These are phyloP conservation scores for Sebastes melanostomus DNA, from an alignment of 2,797 vertebrate species.

Conservation along the genomic window DNA sequence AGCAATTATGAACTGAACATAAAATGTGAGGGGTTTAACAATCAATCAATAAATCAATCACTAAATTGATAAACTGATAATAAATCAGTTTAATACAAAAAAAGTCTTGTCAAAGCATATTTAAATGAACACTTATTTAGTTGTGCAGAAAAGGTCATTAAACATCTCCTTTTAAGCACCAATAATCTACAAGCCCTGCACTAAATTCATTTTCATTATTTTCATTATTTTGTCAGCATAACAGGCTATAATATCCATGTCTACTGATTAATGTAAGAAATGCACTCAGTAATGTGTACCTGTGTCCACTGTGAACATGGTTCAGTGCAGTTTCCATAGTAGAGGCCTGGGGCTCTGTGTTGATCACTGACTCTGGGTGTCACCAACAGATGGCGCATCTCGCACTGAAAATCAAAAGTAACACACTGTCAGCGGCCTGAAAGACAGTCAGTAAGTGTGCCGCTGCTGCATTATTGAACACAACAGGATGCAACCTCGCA, in stretches of 20 bases:
- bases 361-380: constrained; percentile 8
- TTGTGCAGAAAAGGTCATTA: background rate
- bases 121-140: background rate
- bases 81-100: background rate
- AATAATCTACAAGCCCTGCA: background rate
- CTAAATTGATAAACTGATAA: background rate
- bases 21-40: background rate
- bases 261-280: background rate
- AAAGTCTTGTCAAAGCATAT: background rate
- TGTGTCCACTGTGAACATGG: background rate
- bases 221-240: background rate
- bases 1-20: background rate
- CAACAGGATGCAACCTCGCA: constrained; percentile 25
- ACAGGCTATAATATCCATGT: too few relatives aligned
- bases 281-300: background rate
- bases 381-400: constrained; percentile 55
- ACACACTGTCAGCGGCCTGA: background rate
- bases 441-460: background rate
- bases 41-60: background rate
- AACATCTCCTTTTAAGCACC: background rate
- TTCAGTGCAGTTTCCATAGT: constrained; percentile 31
- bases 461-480: constrained; percentile 24
- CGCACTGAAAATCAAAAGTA: constrained; percentile 30
- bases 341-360: background rate
- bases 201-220: background rate